These are phyloP conservation scores for Scaptomyza caliginosa DNA, from an alignment of 2,888 invertebrate species.

Conservation along the genomic window DNA sequence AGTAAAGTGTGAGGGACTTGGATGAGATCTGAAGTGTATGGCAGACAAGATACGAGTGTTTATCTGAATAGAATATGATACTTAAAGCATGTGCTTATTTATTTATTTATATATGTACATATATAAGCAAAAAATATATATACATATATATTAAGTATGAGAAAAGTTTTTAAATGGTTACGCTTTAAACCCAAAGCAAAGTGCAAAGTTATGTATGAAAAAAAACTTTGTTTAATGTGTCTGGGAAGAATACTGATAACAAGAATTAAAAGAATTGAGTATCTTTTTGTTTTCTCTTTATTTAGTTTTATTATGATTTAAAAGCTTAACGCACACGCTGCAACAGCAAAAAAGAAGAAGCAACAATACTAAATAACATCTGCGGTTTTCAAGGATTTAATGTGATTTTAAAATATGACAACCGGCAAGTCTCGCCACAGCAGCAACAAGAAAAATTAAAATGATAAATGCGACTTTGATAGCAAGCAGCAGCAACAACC, in stretches of 20 bases:
- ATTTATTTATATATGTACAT: conserved; percentile 44
- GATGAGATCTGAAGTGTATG: conserved; percentile 43
- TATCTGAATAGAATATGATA: conserved; percentile 58
- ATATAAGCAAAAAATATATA: conserved; percentile 24
- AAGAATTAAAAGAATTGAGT: too few relatives aligned
- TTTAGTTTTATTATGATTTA: conserved; percentile 56
- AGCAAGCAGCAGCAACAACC: conserved; percentile 27
- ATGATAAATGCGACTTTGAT: conserved; percentile 58
- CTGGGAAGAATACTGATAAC: neutral
- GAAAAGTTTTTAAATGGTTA: conserved; percentile 22
- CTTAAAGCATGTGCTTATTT: conserved; percentile 51
- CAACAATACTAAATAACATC: conserved; percentile 39
- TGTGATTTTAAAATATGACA: conserved; percentile 72
- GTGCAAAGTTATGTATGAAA: conserved; percentile 32
- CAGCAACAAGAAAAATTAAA: conserved; percentile 62
- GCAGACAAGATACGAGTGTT: conserved; percentile 42
- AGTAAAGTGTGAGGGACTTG: conserved; percentile 46
- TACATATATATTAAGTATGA: conserved; percentile 22
- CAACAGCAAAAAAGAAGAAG: too few relatives aligned
- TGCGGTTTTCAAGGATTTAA: conserved; percentile 63
- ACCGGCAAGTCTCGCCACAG: conserved; percentile 33
- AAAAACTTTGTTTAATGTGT: neutral
- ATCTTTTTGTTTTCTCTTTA: conserved; percentile 29
- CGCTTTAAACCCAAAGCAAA: conserved; percentile 17
- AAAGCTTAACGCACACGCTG: conserved; percentile 30